phyloP scores from a whole-genome alignment of 35 echinoderm and acorn worm species.

The Lytechinus variegatus region DNA sequence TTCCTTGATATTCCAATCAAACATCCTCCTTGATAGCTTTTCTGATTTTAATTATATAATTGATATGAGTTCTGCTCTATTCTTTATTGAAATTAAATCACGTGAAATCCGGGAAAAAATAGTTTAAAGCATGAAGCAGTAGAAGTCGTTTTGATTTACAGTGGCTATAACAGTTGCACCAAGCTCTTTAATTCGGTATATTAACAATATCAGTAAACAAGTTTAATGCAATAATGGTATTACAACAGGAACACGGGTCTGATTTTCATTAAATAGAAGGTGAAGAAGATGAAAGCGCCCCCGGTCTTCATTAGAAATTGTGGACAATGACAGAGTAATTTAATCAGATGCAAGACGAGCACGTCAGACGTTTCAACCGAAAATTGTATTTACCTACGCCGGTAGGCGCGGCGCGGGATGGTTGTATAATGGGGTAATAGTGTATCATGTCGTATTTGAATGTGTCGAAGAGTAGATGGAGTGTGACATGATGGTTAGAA shows the following conservation, averaged over 20 bases:
- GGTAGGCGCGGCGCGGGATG: background rate
- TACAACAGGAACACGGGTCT: background rate
- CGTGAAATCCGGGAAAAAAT: background rate
- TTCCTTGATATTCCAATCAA: no score
- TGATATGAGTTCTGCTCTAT: no score
- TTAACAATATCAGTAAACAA: background rate
- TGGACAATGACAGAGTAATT: background rate
- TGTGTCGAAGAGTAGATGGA: background rate
- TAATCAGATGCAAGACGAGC: background rate
- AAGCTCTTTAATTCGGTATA: background rate
- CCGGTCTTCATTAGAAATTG: background rate
- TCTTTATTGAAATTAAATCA: no score
- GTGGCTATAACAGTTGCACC: background rate
- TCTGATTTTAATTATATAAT: no score
- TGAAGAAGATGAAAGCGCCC: background rate
- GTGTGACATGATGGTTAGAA: background rate
- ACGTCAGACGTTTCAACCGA: background rate
- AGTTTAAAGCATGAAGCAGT: no score
- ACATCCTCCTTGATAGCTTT: no score
- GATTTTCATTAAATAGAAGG: background rate
- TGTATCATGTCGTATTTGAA: background rate
- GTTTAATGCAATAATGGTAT: constrained; percentile 14
- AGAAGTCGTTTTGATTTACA: no score
- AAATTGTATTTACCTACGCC: constrained; percentile 1
- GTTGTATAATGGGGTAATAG: background rate